Evolutionary conservation across 2,113 vertebrate genomes (phyloP).

Genomic region (Suncus etruscus): DNA sequence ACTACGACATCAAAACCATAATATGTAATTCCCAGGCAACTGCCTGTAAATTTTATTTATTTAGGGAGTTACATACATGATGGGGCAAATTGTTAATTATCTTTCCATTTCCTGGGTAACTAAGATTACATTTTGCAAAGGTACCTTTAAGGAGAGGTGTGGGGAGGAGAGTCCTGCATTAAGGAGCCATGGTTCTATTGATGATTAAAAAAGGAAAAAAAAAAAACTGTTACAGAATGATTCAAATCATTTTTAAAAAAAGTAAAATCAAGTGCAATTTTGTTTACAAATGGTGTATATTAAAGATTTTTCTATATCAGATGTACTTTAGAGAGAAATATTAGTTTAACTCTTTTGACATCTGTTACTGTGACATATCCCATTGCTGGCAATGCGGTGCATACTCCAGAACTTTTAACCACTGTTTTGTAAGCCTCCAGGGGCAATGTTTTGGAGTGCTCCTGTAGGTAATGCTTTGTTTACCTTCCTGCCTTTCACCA

Average conservation of each 20-base stretch:
- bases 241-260: conserved; percentile 81
- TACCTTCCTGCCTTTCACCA: conserved; percentile 71
- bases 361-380: conserved; percentile 86
- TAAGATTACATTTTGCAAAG: conserved; percentile 67
- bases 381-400: conserved; percentile 90
- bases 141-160: conserved; percentile 37
- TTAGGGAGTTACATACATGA: conserved; percentile 77
- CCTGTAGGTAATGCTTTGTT: conserved; percentile 62
- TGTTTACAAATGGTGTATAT: conserved; percentile 89
- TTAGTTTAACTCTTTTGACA: conserved; percentile 81
- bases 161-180: conserved; percentile 52
- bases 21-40: conserved; percentile 81
- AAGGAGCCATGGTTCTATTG: conserved; percentile 75
- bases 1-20: conserved; percentile 82
- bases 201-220: conserved; percentile 75
- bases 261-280: conserved; percentile 90
- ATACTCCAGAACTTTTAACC: conserved; percentile 82
- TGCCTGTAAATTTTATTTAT: conserved; percentile 83
- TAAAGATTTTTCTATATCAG: conserved; percentile 89
- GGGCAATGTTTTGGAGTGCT: conserved; percentile 62
- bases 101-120: conserved; percentile 77
- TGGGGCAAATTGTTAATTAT: conserved; percentile 74
- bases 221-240: conserved; percentile 84
- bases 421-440: conserved; percentile 77
- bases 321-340: conserved; percentile 87